A percentile compares a stretch with the other conserved stretches of the same genome.
Evolutionary conservation across 2,797 vertebrate species (phyloP).

Genomic region (Lepilemur septentrionalis): DNA sequence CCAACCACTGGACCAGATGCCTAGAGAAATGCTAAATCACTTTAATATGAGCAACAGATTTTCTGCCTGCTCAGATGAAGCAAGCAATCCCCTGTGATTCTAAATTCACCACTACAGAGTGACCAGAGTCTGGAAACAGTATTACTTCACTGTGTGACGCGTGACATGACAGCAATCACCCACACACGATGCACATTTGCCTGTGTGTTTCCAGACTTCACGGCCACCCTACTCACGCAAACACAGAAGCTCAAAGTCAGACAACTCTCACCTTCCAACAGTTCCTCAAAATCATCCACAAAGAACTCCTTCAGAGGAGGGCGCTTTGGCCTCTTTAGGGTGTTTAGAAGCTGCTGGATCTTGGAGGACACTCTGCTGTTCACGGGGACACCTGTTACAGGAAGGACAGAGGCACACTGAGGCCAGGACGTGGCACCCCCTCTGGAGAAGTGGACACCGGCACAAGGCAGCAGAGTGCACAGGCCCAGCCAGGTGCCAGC

Average conservation of each 20-base stretch:
- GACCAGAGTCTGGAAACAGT: neutral
- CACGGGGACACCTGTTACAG: conserved; percentile 92
- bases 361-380: conserved; percentile 98
- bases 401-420: neutral
- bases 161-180: fast-evolving
- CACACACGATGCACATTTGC: neutral
- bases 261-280: conserved; percentile 92
- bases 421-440: no score
- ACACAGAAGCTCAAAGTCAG: neutral
- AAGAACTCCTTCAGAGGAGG: conserved; percentile 97
- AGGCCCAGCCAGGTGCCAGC: neutral
- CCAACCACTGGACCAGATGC: neutral
- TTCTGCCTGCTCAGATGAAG: neutral
- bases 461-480: fast-evolving
- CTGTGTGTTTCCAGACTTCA: fast-evolving
- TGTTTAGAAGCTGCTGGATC: conserved; percentile 98
- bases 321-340: conserved; percentile 96
- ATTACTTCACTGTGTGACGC: no score
- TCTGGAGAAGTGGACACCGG: neutral
- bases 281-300: conserved; percentile 96
- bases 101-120: neutral
- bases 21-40: neutral
- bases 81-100: neutral
- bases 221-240: neutral
- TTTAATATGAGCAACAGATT: fast-evolving